Base-by-base conservation (phyloP, 2,113 vertebrate species). In the Prunella himalayana region DNA sequence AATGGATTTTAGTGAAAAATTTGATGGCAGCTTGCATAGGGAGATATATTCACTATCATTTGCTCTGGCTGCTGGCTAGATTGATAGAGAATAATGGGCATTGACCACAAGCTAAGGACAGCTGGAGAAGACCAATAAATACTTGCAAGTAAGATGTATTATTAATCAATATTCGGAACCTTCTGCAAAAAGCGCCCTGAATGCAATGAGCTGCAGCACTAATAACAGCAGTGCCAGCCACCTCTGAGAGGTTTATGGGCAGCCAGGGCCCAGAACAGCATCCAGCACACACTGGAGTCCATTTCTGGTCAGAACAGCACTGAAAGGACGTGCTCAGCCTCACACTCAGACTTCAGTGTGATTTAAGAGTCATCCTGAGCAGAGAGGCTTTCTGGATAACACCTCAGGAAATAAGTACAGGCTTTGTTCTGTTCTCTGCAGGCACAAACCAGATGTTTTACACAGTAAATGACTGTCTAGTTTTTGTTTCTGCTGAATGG, bases 21-120 rank as follows among this genome's bases (percentile, higher is more conserved):
- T 7, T 94, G 86, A 93, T 56, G 86, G 71, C 92, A 71, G 72
- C 80, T 93, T 96, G 92, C 88, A 90, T 31, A 93, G 56, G 79
- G 87, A 96, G 80, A 90, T 95, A 56, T 75, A 94, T 95, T 92
- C 93, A 82, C 79, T 94, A 83, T 71, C 90, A 88, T 93, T 88
- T 93, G 76, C 90, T 94, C 79, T 91, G 88, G 51, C 86, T 53
- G 82, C 88, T 86, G 60, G n/a, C 28, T 78, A 35, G 94, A 96
- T 84, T 96, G 94, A 96, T 75, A 86, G 94, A 93, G 94, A 96
- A 64, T 94, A 96, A 96, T 93, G 90, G 90, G 80, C 88, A 94
- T 96, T 96, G 93, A 96, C 94, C 94, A 95, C 90, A 60, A 82
- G 90, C 88, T 86, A 33, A 92, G 92, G 93, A 96, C 85, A 93